Base-by-base conservation (phyloP, 2,113 vertebrate species). In the Hippoglossus stenolepis region DNA sequence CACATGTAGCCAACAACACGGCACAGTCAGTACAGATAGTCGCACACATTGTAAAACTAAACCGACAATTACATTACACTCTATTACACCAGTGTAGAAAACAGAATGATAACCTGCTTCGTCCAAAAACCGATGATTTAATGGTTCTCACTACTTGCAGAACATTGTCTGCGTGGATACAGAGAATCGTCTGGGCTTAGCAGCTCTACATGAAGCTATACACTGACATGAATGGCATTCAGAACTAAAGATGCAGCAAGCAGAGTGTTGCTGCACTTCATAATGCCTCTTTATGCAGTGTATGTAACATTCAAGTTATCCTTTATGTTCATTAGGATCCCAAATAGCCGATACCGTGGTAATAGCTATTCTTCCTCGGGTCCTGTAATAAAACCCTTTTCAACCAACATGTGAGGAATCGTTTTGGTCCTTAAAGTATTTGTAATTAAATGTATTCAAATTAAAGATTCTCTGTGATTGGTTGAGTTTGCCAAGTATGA, bases 1-100 rank as follows among this genome's bases (percentile, higher is more conserved):
- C 87, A 96, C 91, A 96, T 93, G 92, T 94, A 95, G 91, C 92
- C 94, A 94, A 92, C 92, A 94, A 81, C 89, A 92, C 79, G 91
- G 79, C 26, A 7, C 85, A 71, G 82, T 96, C 93, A 96, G 87
- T 91, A 93, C 67, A 77, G 53, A 81, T 7, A 35, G 21, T 70
- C 45, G 64, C 57, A 64, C 57, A 23, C n/a, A 24, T 21, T 0
- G 61, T 66, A 0, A 9, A 61, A n/a, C 24, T 43, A 49, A 23
- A 49, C 45, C 14, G 38, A 75, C n/a, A 51, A 24, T n/a, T 21
- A 0, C 11, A 20, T 53, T 13, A 62, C n/a, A 56, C 23, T 53
- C 60, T 57, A 6, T 38, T 38, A 38, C 35, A 31, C 5, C 31
- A 31, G 31, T 38, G 35, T 0, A 38, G 9, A 13, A 13, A 0